Base-by-base conservation (phyloP, 53 echinoderm and acorn worm species). In the Stichopus horrens region DNA sequence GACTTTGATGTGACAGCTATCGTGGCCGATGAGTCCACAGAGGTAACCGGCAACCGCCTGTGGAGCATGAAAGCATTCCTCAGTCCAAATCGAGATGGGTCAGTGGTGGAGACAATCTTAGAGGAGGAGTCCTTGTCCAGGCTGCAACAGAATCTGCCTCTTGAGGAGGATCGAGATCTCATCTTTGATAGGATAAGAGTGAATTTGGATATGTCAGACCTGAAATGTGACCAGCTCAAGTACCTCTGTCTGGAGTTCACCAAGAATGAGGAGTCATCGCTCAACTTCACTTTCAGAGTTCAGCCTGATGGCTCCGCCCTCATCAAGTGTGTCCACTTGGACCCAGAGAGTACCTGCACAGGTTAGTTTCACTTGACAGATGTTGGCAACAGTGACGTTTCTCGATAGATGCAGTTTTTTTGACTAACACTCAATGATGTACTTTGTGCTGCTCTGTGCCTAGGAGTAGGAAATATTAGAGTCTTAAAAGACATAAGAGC, bases 211-310 rank as follows among this genome's bases (percentile, higher is more conserved):
- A 99, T 99, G 99, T 11, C 87, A 13, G 86, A 80, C 51, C 66
- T 93, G 19, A 83, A 90, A 59, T 97, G 97, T 51, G 8, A 21
- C 16, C 83, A 95, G 6, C 91, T 92, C 21, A 75, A 91, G 21
- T 92, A 92, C 76, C 74, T 97, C 55, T 97, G 97, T 79, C 90
- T 95, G 76, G 67, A 91, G 83, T 90, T 97, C 8, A 63, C 90
- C 52, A 95, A 92, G 80, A 95, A 97, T 68, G 92, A 91, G 56
- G 82, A 90, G 2, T 91, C 97, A 18, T 92, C 95, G 5, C 60
- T 97, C 22, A 94, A 92, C 71, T 97, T 83, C 76, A 92, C 91
- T 10, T 88, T 97, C 75, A 83, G 86, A 52, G 96, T 91, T 5
- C 59, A 74, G 11, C 96, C 96, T 5, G 93, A 94, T 75, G 90